These are phyloP conservation scores for Loxodonta africana DNA, from an alignment of 2,113 vertebrate species.

Conservation along the genomic window DNA sequence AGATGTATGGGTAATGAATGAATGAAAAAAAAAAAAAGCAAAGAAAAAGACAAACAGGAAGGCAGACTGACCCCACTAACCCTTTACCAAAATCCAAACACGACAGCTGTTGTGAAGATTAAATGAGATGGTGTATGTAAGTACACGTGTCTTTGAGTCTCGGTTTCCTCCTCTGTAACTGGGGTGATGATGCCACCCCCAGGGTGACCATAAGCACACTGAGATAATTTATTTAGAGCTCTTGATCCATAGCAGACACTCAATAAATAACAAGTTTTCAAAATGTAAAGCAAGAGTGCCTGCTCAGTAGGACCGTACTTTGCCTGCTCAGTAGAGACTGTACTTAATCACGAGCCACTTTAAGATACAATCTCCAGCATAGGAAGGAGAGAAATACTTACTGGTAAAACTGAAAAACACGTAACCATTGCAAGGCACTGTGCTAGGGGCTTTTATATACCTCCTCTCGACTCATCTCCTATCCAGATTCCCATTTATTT, in stretches of 20 bases:
- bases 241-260: neutral
- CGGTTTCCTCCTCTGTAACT: neutral
- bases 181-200: neutral
- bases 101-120: neutral
- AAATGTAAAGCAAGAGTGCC: neutral
- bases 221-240: slow-evolving; percentile 20
- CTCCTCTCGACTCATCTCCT: neutral
- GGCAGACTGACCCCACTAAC: neutral
- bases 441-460: neutral
- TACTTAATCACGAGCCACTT: neutral
- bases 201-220: neutral
- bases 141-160: neutral
- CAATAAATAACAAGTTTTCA: neutral
- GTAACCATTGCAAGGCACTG: neutral
- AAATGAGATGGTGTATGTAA: neutral
- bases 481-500: neutral
- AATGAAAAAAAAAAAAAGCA: neutral
- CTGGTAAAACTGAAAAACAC: neutral
- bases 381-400: neutral
- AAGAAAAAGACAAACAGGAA: neutral
- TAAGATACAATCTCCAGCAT: neutral
- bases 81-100: neutral
- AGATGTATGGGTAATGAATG: neutral
- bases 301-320: neutral
- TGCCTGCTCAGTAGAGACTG: neutral